Conservation (phyloP, 2,797 vertebrate species). For the Micromesistius poutassou region DNA sequence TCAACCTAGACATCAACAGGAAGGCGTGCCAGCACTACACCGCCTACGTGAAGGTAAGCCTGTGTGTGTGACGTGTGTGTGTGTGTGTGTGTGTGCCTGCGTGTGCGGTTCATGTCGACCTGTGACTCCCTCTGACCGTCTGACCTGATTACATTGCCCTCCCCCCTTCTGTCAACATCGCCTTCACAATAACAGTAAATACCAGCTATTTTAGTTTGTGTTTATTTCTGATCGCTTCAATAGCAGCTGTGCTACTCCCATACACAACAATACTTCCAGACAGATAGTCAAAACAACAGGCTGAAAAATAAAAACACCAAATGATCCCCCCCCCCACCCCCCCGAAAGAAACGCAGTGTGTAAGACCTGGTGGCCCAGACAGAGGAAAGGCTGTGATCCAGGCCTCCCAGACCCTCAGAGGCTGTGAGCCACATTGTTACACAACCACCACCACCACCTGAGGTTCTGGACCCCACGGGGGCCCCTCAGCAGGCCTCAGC, state of each 20-base stretch:
- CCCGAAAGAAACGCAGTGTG: neutral
- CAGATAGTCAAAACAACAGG: neutral
- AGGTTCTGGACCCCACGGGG: neutral
- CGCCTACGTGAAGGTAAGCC: constrained; percentile 86
- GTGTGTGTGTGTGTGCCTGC: constrained; percentile 5
- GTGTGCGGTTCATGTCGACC: neutral
- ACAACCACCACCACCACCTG: neutral
- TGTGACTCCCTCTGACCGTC: neutral
- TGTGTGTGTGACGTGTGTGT: neutral
- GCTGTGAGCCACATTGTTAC: neutral
- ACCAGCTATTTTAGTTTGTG: neutral
- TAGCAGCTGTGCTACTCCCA: neutral
- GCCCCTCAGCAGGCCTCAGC: too few species aligned
- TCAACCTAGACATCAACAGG: constrained; percentile 77
- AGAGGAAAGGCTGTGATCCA: neutral
- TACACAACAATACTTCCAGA: neutral
- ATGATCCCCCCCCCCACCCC: neutral
- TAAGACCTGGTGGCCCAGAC: neutral
- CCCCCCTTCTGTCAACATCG: neutral
- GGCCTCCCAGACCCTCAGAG: neutral
- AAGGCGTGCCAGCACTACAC: constrained; percentile 82
- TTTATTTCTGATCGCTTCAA: neutral
- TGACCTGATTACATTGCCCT: neutral
- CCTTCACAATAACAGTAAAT: neutral
- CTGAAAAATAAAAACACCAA: neutral